Percentiles rank a stretch among this genome's conserved stretches.
Evolutionary conservation across 2,113 vertebrate genomes (phyloP).

Genomic region (Cygnus buccinator): DNA sequence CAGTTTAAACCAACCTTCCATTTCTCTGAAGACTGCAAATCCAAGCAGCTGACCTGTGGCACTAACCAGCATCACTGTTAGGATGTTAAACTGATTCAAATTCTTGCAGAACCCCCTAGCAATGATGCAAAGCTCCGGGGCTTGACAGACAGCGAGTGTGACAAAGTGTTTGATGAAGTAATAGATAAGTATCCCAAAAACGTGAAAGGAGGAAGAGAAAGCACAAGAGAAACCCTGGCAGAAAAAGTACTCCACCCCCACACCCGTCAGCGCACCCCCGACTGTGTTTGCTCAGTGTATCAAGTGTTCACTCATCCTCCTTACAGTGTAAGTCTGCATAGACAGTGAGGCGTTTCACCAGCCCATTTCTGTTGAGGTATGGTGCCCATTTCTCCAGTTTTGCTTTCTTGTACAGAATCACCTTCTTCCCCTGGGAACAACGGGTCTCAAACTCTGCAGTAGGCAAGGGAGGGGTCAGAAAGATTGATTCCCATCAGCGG

Average conservation of each 20-base stretch:
- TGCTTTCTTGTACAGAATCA: slow-evolving; percentile 80
- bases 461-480: neutral
- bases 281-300: neutral
- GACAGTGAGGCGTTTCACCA: slow-evolving; percentile 79
- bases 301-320: neutral
- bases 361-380: slow-evolving; percentile 76
- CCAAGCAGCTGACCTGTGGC: neutral
- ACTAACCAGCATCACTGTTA: neutral
- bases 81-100: neutral
- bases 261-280: neutral
- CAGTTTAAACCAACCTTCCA: neutral
- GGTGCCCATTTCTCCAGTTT: slow-evolving; percentile 85
- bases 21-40: neutral
- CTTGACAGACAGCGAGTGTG: rapidly evolving
- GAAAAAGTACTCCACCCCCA: neutral
- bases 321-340: slow-evolving; percentile 85
- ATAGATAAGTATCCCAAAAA: neutral
- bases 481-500: neutral
- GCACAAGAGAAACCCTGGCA: neutral
- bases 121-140: neutral
- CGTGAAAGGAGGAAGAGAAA: neutral
- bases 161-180: neutral
- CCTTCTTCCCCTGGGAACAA: slow-evolving; percentile 80
- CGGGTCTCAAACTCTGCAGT: slow-evolving; percentile 83
- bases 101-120: neutral